These are phyloP conservation scores for Zosterops hypoxanthus DNA, from an alignment of 2,113 vertebrate genomes.

Conservation along the genomic window DNA sequence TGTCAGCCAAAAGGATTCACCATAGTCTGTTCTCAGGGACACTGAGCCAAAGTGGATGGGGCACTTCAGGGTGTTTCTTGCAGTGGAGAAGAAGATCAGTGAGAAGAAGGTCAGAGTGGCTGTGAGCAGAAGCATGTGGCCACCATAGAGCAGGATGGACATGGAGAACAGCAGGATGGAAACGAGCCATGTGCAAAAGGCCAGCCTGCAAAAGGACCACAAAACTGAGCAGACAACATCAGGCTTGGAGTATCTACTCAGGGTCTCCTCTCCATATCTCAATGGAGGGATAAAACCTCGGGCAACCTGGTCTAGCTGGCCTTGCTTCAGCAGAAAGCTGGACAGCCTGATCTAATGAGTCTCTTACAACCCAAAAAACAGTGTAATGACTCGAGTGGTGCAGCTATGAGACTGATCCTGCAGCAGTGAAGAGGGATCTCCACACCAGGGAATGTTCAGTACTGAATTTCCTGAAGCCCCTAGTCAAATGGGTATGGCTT, in stretches of 20 bases:
- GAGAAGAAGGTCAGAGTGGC: slow-evolving; percentile 84
- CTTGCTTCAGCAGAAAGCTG: not conserved
- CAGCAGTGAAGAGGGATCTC: not conserved
- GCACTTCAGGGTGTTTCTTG: slow-evolving; percentile 73
- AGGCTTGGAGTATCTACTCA: not conserved
- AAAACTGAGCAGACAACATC: not conserved
- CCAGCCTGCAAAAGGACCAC: slow-evolving; percentile 78
- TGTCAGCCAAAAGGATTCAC: slow-evolving; percentile 90
- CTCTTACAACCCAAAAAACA: not conserved
- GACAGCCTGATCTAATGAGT: not conserved
- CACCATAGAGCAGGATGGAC: slow-evolving; percentile 85
- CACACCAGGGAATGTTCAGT: not conserved
- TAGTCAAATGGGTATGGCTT: not conserved
- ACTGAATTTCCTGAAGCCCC: not conserved
- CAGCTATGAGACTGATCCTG: not conserved
- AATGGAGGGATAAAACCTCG: not conserved
- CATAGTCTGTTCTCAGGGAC: slow-evolving; percentile 77
- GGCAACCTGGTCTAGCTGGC: not conserved
- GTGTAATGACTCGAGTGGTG: not conserved
- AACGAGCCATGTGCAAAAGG: slow-evolving; percentile 92
- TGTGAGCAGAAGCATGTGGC: slow-evolving; percentile 84
- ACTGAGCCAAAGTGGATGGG: slow-evolving; percentile 80
- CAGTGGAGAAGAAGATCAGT: slow-evolving; percentile 83
- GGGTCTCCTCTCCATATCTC: not conserved
- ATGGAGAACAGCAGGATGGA: slow-evolving; percentile 88